Evolutionary conservation across 1,140 invertebrate species (phyloP).

Genomic region (Penaeus japonicus): DNA sequence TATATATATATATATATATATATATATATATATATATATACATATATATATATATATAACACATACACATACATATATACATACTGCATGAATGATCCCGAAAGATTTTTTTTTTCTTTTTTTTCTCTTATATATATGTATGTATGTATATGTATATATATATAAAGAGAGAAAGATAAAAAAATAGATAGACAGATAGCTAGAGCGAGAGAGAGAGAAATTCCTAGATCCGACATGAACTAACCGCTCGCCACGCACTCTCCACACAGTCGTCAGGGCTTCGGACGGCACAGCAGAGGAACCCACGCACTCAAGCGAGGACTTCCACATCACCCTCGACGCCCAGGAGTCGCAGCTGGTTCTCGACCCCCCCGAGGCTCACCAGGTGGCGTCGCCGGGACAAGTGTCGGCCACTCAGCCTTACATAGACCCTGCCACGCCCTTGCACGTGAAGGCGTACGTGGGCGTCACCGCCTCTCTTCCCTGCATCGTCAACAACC

Average conservation of each 20-base stretch:
- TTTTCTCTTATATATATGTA: not conserved
- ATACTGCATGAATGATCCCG: not conserved
- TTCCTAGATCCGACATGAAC: not conserved
- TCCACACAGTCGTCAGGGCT: constrained; percentile 2
- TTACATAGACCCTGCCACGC: constrained; percentile 37
- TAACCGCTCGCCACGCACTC: not conserved
- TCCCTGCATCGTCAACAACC: constrained; percentile 38
- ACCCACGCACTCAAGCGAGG: not conserved
- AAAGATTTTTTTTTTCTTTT: too few relatives aligned
- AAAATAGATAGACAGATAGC: too few relatives aligned
- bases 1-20: not conserved
- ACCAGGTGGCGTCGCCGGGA: constrained; percentile 17
- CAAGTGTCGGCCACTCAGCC: constrained; percentile 30
- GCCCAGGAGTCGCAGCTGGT: not conserved
- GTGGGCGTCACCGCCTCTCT: constrained; percentile 31
- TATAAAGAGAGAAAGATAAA: not conserved
- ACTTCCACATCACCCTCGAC: not conserved
- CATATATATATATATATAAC: not conserved
- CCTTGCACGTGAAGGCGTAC: constrained; percentile 21
- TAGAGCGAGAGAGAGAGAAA: too few relatives aligned
- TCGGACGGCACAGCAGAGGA: constrained; percentile 18
- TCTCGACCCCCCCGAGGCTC: constrained; percentile 1
- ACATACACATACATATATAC: not conserved
- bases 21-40: not conserved
- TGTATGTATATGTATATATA: not conserved